These are phyloP conservation scores for Caenorhabditis panamensis DNA, from an alignment of 2,888 invertebrate genomes.

Conservation along the genomic window DNA sequence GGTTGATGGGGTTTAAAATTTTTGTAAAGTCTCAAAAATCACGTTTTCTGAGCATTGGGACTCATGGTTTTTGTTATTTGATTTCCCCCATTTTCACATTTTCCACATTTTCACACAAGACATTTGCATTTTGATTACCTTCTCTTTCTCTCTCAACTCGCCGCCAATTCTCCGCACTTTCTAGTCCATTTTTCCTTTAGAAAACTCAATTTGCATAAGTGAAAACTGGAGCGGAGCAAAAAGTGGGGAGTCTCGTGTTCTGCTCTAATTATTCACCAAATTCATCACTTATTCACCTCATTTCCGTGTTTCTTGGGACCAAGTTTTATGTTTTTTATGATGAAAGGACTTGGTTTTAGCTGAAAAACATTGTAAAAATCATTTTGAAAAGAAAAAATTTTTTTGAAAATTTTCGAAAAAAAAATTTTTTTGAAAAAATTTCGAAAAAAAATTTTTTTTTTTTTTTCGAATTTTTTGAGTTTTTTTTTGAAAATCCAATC, in stretches of 20 bases:
- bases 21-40: constrained; percentile 42
- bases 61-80: constrained; percentile 9
- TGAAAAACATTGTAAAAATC: too few relatives aligned
- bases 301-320: constrained; percentile 14
- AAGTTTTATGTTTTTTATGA: constrained; percentile 18
- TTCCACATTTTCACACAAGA: not conserved
- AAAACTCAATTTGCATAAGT: constrained; percentile 36
- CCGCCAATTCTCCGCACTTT: constrained; percentile 20
- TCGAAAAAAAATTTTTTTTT: constrained; percentile 5
- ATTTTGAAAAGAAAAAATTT: not conserved
- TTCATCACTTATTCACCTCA: constrained; percentile 7
- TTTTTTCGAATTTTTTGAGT: not conserved
- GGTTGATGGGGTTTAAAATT: too few relatives aligned
- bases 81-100: not conserved
- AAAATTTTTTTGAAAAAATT: not conserved
- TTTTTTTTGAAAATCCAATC: too few relatives aligned
- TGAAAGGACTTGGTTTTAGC: too few relatives aligned
- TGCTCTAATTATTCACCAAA: constrained; percentile 38
- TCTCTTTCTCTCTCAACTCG: not conserved
- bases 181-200: not conserved
- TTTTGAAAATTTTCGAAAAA: constrained; percentile 9
- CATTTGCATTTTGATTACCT: constrained; percentile 53
- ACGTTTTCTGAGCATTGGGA: not conserved
- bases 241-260: constrained; percentile 16
- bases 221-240: not conserved